phyloP scores from a whole-genome alignment of 2,797 vertebrate species.

The Rhinophrynus dorsalis region DNA sequence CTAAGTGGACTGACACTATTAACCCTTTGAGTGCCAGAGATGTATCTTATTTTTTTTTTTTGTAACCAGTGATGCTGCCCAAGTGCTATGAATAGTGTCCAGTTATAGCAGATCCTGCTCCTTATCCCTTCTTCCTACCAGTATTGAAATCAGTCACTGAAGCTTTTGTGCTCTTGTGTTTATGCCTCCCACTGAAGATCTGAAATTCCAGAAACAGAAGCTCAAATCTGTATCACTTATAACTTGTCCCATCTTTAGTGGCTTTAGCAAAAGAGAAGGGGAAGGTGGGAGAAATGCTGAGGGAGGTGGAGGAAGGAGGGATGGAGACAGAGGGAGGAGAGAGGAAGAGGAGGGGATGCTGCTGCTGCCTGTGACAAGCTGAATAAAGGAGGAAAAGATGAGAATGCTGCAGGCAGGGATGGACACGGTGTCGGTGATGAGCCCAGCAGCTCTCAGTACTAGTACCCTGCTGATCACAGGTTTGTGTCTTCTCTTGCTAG shows the following conservation, averaged over 20 bases:
- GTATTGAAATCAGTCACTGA: not conserved
- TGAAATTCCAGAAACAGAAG: not conserved
- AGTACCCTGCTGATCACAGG: constrained; percentile 37
- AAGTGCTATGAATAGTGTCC: no score
- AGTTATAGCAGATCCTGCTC: no score
- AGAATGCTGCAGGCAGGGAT: constrained; percentile 7
- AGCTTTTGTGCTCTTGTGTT: not conserved
- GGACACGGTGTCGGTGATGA: constrained; percentile 18
- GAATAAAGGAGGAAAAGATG: constrained; percentile 5
- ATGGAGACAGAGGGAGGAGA: constrained; percentile 12
- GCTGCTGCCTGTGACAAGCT: constrained; percentile 5
- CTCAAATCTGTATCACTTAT: not conserved
- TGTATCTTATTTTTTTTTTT: no score
- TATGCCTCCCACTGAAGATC: not conserved
- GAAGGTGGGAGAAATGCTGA: not conserved
- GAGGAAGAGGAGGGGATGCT: constrained; percentile 30
- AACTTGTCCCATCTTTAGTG: not conserved
- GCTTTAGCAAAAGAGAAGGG: not conserved
- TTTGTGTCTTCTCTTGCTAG: constrained; percentile 14
- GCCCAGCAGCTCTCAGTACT: not conserved
- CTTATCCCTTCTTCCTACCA: no score
- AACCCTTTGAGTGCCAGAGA: no score
- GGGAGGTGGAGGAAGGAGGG: constrained; percentile 35
- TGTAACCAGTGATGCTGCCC: no score
- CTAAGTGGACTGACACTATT: no score